Base-by-base conservation (phyloP, 2,797 vertebrate species). In the Lycodopsis pacificus region DNA sequence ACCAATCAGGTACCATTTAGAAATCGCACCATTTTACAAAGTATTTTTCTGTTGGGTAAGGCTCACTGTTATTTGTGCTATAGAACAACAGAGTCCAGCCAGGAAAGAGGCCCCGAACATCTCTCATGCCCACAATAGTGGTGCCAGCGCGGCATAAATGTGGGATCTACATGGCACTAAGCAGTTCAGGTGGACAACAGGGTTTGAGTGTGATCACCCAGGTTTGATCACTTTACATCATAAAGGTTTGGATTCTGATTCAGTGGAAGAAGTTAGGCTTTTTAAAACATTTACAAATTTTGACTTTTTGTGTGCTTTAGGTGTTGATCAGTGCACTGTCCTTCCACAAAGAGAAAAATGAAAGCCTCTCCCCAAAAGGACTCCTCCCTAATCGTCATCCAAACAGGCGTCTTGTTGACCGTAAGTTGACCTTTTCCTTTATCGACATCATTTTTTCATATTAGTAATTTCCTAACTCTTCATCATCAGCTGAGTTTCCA, bases 151-250 rank as follows among this genome's bases (percentile, higher is more conserved):
- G 93, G 79, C 91, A 93, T 2, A 91, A 93, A 84, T 97, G 97
- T 22, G 97, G 97, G 56, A 94, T 94, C 0, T 96, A 96, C 87
- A 87, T 96, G 9, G 94, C 95, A 3, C 88, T 97, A 53, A 96
- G 95, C 36, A 95, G 95, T 63, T 95, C 94, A 68, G 93, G 91
- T 6, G 96, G 95, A 76, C 92, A 90, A 82, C 92, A 88, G 67
- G 93, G 94, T 78, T 80, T 97, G 71, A 96, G 92, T 44, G 76
- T 85, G 34, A 90, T 97, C 4, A 90, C 94, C 20, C 95, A 97
- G 96, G 96, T 92, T 42, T 46, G 75, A 53, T 30, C 22, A 48
- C 9, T 38, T 59, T 12, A 38, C 30, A 13, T 51, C 20, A 13
- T 17, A 4, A n/a, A 58, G 1, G 3, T 59, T 78, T 70, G 0